Evolutionary conservation across 2,797 vertebrate species (phyloP), one percentile per base, ranked within the genome.

Genomic region (Sebastes alutus): DNA sequence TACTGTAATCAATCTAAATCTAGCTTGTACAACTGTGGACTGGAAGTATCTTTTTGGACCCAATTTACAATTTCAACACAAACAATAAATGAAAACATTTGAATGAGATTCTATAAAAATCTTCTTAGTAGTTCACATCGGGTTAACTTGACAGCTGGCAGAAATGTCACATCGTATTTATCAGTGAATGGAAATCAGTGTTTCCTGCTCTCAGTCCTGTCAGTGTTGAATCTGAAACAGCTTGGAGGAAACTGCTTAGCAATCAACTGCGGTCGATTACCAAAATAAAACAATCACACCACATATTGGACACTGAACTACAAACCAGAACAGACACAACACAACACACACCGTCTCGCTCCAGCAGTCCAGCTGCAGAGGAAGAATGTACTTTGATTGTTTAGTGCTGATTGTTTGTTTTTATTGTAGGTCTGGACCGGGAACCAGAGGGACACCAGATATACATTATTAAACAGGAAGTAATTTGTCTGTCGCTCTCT

Each of bases 401-500:
- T 85, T 82, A 29, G 52, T 23, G 55, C 5, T 23, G 10, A 32
- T 33, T 64, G 68, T 63, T 85, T 82, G 56, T 85, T 80, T 81
- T 66, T 4, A 42, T 14, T 72, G 33, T 5, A 7, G 5, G 33
- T 14, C 52, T 35, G 27, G 10, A 35, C 38, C n/a, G 12, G 13
- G 29, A 70, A 73, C 9, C 64, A 23, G 16, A 75, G 7, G 27
- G 18, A 56, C n/a, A 54, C 18, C 42, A 46, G 10, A 55, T 29
- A 69, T 65, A 29, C 32, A 65, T 29, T 33, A 58, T 61, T 46
- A 32, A 72, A 72, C 13, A 62, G 13, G 14, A 69, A 73, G 64
- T 20, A 5, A 7, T 29, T 29, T 62, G 46, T 73, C 58, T 59
- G 38, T 60, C n/a, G 3, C 1, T 14, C 42, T 46, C 20, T 38